Conservation (phyloP, 2,113 vertebrate genomes). For the Nothocercus julius region DNA sequence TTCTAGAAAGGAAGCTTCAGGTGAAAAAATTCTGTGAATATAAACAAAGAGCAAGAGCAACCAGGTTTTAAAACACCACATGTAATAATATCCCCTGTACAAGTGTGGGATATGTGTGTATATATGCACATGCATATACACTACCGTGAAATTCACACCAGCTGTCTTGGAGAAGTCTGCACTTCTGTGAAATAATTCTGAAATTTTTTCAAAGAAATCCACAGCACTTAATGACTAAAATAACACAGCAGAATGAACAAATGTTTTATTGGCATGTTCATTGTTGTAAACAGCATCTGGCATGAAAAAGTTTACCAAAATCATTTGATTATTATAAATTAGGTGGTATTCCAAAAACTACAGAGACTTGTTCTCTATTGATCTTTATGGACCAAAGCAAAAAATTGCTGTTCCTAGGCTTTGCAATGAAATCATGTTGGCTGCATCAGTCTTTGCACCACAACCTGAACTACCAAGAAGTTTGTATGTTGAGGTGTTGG, state of each 20-base stretch:
- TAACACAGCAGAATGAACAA: conserved; percentile 82
- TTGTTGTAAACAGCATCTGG: conserved; percentile 93
- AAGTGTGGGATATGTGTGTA: fast-evolving
- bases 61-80: background rate
- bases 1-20: background rate
- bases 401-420: conserved; percentile 67
- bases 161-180: background rate
- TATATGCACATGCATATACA: background rate
- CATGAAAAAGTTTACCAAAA: conserved; percentile 88
- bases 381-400: conserved; percentile 76
- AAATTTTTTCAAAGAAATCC: conserved; percentile 9
- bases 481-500: conserved; percentile 67
- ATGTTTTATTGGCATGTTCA: conserved; percentile 96
- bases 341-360: conserved; percentile 77
- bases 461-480: conserved; percentile 61
- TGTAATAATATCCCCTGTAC: too few species aligned
- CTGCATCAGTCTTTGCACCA: conserved; percentile 66
- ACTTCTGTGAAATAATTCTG: background rate
- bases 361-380: conserved; percentile 73
- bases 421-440: conserved; percentile 73
- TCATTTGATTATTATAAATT: conserved; percentile 85
- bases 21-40: background rate
- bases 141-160: background rate
- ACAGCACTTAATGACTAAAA: conserved; percentile 77
- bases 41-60: background rate